These are phyloP conservation scores for Clarias macrocephalus DNA, from an alignment of 2,113 vertebrate genomes.

Conservation along the genomic window DNA sequence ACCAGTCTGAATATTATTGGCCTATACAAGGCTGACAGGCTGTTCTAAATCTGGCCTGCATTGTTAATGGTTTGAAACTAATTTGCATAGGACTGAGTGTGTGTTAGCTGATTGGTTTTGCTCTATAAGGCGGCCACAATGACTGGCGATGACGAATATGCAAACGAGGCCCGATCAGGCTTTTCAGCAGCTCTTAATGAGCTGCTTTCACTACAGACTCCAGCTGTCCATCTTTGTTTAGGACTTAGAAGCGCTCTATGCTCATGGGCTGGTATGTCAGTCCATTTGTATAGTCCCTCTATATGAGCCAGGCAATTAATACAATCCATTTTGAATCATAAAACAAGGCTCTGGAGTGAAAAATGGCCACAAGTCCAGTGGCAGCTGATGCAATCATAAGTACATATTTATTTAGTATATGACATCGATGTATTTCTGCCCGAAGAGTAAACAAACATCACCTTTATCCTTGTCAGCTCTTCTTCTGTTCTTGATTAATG, in stretches of 20 bases:
- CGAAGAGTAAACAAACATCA: slow-evolving; percentile 10
- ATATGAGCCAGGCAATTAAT: slow-evolving; percentile 35
- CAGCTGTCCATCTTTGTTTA: slow-evolving; percentile 48
- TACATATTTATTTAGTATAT: slow-evolving; percentile 20
- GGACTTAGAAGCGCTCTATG: slow-evolving; percentile 14
- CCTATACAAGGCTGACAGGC: slow-evolving; percentile 25
- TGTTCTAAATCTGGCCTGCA: slow-evolving; percentile 41
- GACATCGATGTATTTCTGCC: not conserved
- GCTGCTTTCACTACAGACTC: slow-evolving; percentile 43
- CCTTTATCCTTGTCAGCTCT: not conserved
- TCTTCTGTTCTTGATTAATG: not conserved
- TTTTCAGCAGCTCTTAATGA: slow-evolving; percentile 48
- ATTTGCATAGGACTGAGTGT: slow-evolving; percentile 47
- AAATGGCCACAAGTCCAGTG: not conserved
- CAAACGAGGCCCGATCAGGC: slow-evolving; percentile 41
- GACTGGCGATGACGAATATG: slow-evolving; percentile 35
- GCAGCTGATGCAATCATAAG: not conserved
- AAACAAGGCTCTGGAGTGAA: slow-evolving; percentile 12
- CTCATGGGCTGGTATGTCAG: slow-evolving; percentile 26
- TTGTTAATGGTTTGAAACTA: slow-evolving; percentile 39
- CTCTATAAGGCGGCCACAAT: slow-evolving; percentile 38
- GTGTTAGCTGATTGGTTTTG: slow-evolving; percentile 41
- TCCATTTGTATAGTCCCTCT: slow-evolving; percentile 14
- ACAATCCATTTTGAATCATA: slow-evolving; percentile 15
- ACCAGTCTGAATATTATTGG: slow-evolving; percentile 34